Conservation (phyloP, 2,113 vertebrate genomes). For the Sinosuthora webbiana region DNA sequence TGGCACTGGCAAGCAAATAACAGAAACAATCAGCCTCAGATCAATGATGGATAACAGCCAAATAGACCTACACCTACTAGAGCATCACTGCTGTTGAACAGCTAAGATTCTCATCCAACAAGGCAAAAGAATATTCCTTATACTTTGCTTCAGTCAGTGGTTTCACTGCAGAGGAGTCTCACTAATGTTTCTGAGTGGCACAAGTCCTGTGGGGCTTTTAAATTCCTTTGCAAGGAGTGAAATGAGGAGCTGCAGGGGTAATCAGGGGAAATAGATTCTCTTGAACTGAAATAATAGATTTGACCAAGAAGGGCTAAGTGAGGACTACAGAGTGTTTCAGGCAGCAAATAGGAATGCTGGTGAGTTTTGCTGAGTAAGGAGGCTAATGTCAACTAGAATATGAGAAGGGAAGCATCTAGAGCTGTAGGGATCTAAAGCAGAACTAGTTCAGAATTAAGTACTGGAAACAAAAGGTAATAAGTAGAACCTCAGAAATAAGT, state of each 20-base stretch:
- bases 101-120: background rate
- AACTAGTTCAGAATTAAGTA: background rate
- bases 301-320: background rate
- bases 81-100: background rate
- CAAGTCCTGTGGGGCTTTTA: background rate
- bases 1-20: background rate
- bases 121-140: background rate
- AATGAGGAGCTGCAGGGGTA: background rate
- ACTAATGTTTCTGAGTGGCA: background rate
- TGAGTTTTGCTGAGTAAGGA: background rate
- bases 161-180: background rate
- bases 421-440: background rate
- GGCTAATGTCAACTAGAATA: background rate
- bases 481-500: background rate
- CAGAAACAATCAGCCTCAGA: background rate
- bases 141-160: background rate
- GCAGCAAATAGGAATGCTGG: background rate
- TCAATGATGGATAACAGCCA: background rate
- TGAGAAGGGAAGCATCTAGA: background rate
- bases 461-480: background rate
- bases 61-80: background rate
- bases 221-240: background rate
- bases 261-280: background rate
- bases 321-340: background rate
- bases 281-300: background rate